Conservation (phyloP, 2,888 invertebrate genomes). For the Scaptomyza cyrtandrae region DNA sequence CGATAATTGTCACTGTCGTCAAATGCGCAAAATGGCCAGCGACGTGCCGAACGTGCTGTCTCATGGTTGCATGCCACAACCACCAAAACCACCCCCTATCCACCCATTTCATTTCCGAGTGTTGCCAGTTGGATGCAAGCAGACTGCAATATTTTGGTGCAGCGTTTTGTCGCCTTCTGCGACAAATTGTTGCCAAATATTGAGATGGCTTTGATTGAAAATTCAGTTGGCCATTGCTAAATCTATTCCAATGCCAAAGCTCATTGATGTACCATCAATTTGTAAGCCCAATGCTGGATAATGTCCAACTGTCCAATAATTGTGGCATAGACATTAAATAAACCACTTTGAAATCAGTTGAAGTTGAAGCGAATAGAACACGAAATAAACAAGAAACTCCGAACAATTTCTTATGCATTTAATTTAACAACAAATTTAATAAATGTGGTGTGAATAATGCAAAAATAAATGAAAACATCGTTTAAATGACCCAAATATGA, state of each 20-base stretch:
- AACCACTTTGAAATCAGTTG: not conserved
- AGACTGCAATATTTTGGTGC: slow-evolving; percentile 40
- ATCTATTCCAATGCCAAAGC: slow-evolving; percentile 7
- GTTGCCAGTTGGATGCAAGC: slow-evolving; percentile 9
- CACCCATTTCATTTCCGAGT: not conserved
- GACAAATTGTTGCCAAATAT: slow-evolving; percentile 62
- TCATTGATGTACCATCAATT: slow-evolving; percentile 18
- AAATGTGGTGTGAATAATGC: not conserved
- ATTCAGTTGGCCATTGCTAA: slow-evolving; percentile 42
- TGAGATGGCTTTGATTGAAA: slow-evolving; percentile 54
- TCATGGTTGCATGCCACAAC: slow-evolving; percentile 8
- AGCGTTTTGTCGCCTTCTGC: slow-evolving; percentile 42
- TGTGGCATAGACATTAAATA: not conserved
- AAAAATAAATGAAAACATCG: not conserved
- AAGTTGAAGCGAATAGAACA: not conserved
- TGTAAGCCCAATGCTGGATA: not conserved
- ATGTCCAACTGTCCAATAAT: not conserved
- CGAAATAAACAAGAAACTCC: not conserved
- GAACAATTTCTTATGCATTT: not conserved
- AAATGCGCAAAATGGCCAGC: slow-evolving; percentile 56
- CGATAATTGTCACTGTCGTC: slow-evolving; percentile 74
- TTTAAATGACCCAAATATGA: not conserved
- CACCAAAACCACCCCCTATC: too few relatives aligned
- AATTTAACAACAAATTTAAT: not conserved
- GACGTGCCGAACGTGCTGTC: slow-evolving; percentile 49